Evolutionary conservation across 1,140 invertebrate species (phyloP), one percentile per base, ranked within the genome.

Genomic region (Caenorhabditis tropicalis): DNA sequence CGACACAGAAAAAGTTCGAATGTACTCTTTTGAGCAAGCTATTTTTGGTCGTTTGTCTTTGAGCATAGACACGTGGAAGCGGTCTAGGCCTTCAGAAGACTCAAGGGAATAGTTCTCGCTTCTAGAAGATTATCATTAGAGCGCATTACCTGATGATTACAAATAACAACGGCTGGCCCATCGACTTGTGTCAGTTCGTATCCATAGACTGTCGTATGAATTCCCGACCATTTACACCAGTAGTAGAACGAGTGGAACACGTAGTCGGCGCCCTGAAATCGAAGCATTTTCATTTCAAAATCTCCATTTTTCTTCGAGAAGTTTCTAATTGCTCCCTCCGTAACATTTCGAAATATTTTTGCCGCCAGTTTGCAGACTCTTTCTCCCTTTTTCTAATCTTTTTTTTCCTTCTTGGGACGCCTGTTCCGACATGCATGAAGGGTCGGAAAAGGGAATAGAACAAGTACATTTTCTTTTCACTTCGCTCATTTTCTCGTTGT

Each of bases 351-450:
- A 56, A 27, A 24, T 12, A 21, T 12, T 10, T 27, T 21, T 10
- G 6, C 49, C 21, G 7, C 16, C n/a, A 43, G 21, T 74, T 43
- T 29, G 7, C 31, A 1, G 12, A 43, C 39, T 6, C 39, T 43
- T 43, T 24, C 24, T 31, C 24, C 21, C 36, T 24, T 43, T 74
- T 74, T 27, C 24, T 51, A 51, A 70, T 74, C 36, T 43, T 74
- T 24, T 24, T 74, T 43, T 43, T 74, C 43, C 21, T 74, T 39
- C 43, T 43, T 12, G 33, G 1, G 7, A n/a, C 9, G 6, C 12
- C 21, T 74, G 65, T 74, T 74, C 65, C 65, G 36, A 74, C 65
- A 74, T 74, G 65, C 65, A 74, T 74, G 65, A 74, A 31, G 36
- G 21, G 7, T n/a, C n/a, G n/a, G n/a, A n/a, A n/a, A 9, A 10